phyloP scores from a whole-genome alignment of 2,113 vertebrate species.

The Tragelaphus imberbis region DNA sequence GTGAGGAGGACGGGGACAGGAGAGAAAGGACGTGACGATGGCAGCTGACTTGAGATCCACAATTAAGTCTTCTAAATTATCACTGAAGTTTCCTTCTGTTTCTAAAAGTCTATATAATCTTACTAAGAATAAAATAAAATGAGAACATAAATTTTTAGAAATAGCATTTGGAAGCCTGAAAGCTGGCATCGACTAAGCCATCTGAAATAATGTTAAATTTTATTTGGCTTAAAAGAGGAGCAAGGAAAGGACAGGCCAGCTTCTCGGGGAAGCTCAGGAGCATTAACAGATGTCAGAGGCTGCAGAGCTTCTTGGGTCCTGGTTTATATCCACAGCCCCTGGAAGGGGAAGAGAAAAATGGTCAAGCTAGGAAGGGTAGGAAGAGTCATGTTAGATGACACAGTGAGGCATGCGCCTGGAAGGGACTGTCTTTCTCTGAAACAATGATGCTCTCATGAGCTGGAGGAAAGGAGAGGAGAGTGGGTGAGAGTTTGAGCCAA shows the following conservation, averaged over 20 bases:
- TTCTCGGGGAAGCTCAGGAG: neutral
- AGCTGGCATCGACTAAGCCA: constrained; percentile 50
- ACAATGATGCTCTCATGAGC: neutral
- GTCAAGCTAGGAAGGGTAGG: neutral
- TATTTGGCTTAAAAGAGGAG: constrained; percentile 41
- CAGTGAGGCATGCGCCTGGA: neutral
- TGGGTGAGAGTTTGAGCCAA: neutral
- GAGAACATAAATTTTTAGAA: constrained; percentile 61
- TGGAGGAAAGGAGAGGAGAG: neutral
- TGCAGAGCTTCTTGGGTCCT: neutral
- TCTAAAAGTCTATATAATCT: constrained; percentile 39
- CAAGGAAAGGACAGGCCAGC: neutral
- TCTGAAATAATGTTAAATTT: constrained; percentile 56
- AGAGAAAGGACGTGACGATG: neutral
- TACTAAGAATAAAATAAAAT: constrained; percentile 63
- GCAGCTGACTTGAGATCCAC: neutral
- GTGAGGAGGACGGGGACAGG: neutral
- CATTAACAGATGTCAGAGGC: constrained; percentile 16
- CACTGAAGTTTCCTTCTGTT: constrained; percentile 10
- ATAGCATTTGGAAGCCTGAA: constrained; percentile 54
- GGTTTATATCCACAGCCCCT: neutral
- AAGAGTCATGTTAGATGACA: neutral
- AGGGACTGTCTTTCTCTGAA: neutral
- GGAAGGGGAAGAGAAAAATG: neutral
- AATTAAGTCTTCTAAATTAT: constrained; percentile 18